Conservation (phyloP, 2,888 invertebrate genomes). For the Tipula unca region DNA sequence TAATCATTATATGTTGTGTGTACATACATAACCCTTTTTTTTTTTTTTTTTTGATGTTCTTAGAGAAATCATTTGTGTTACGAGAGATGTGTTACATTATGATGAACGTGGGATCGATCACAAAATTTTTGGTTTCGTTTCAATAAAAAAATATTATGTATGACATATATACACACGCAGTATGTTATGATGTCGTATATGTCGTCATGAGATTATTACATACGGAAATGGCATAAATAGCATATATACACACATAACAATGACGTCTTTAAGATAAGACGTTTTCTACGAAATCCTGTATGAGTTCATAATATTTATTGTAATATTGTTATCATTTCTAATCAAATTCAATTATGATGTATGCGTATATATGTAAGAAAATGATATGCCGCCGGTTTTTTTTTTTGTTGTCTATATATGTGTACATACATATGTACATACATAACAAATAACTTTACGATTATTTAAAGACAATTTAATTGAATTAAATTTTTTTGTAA, state of each 20-base stretch:
- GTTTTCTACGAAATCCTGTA: neutral
- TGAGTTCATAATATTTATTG: too few species aligned
- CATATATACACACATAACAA: neutral
- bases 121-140: neutral
- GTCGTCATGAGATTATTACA: neutral
- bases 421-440: neutral
- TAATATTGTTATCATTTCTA: neutral
- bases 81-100: neutral
- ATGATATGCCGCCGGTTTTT: neutral
- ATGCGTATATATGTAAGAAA: neutral
- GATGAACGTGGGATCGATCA: conserved; percentile 8
- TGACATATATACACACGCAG: too few species aligned
- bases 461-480: conserved; percentile 14
- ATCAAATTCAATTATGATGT: neutral
- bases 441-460: neutral
- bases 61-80: neutral
- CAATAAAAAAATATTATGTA: too few species aligned
- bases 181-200: neutral
- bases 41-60: too few species aligned
- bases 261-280: neutral
- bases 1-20: neutral
- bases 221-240: neutral
- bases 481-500: conserved; percentile 8
- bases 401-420: neutral
- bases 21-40: neutral